Evolutionary conservation across 2,888 invertebrate species (phyloP).

Genomic region (Shargacucullia verbasci): DNA sequence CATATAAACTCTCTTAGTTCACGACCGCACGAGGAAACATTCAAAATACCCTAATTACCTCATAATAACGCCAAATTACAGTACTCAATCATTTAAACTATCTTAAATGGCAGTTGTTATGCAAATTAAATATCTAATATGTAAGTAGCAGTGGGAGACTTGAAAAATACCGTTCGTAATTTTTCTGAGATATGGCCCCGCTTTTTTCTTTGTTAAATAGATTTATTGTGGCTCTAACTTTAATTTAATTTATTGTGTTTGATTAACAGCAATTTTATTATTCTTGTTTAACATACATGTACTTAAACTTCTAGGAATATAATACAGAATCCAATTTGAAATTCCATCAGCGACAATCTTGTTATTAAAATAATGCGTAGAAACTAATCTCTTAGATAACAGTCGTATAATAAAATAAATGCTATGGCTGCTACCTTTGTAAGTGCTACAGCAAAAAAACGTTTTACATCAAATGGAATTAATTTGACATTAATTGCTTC

Average conservation of each 20-base stretch:
- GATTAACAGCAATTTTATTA: slow-evolving; percentile 2
- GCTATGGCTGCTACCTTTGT: too few species aligned
- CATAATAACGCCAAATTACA: slow-evolving; percentile 57
- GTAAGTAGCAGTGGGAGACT: slow-evolving; percentile 51
- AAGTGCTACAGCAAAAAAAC: slow-evolving; percentile 16
- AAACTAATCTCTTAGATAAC: too few species aligned
- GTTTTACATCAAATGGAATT: slow-evolving; percentile 29
- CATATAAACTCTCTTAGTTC: slow-evolving; percentile 45
- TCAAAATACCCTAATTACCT: slow-evolving; percentile 57
- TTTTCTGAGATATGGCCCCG: slow-evolving; percentile 11
- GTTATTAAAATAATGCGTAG: too few species aligned
- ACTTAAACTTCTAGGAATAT: too few species aligned
- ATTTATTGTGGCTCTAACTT: slow-evolving; percentile 13
- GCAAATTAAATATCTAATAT: slow-evolving; percentile 57
- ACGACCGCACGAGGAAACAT: slow-evolving; percentile 49
- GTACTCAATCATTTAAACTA: slow-evolving; percentile 58
- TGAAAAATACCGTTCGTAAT: slow-evolving; percentile 31
- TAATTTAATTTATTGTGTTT: slow-evolving; percentile 5
- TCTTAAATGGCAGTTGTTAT: slow-evolving; percentile 57
- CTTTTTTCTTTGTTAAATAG: background rate
- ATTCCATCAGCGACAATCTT: too few species aligned
- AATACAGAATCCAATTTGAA: too few species aligned
- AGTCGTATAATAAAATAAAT: too few species aligned
- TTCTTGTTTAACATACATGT: background rate
- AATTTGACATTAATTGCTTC: slow-evolving; percentile 29